phyloP scores from a whole-genome alignment of 37 sponge, comb jelly and placozoan species.

The Agelas oroides region DNA sequence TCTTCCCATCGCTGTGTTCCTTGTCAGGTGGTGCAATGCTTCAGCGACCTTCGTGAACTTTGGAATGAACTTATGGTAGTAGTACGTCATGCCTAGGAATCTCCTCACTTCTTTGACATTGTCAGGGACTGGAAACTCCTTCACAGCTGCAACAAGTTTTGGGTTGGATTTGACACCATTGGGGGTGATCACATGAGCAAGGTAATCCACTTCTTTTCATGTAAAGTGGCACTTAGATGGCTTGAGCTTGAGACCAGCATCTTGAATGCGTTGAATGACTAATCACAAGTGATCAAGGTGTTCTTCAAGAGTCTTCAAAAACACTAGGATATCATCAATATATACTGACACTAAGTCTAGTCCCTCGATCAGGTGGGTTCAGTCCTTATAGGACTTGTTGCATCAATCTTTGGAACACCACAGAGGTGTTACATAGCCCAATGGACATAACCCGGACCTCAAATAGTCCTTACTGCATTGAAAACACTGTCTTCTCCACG shows the following conservation, averaged over 20 bases:
- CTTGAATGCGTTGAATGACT: background rate
- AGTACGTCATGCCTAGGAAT: background rate
- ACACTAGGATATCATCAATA: background rate
- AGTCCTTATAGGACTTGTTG: too few species aligned
- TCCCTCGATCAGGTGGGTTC: too few species aligned
- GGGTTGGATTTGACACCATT: background rate
- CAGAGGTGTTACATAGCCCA: too few species aligned
- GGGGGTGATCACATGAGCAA: background rate
- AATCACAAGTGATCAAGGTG: conserved; percentile 34
- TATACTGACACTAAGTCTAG: conserved; percentile 1
- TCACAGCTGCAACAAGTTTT: background rate
- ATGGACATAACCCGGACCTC: background rate
- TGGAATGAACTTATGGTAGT: background rate
- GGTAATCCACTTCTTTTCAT: too few species aligned
- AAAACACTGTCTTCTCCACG: conserved; percentile 17
- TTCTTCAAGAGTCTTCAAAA: background rate
- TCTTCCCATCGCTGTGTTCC: too few species aligned
- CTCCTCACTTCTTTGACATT: background rate
- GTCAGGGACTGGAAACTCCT: background rate
- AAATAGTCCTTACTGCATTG: conserved; percentile 21
- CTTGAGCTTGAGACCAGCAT: conserved; percentile 47
- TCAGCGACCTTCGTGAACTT: too few species aligned
- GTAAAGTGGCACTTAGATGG: conserved; percentile 35
- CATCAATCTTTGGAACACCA: too few species aligned
- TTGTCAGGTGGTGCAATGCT: too few species aligned